Base-by-base conservation (phyloP, 2,888 invertebrate genomes). In the Carpatolechia fugitivella region DNA sequence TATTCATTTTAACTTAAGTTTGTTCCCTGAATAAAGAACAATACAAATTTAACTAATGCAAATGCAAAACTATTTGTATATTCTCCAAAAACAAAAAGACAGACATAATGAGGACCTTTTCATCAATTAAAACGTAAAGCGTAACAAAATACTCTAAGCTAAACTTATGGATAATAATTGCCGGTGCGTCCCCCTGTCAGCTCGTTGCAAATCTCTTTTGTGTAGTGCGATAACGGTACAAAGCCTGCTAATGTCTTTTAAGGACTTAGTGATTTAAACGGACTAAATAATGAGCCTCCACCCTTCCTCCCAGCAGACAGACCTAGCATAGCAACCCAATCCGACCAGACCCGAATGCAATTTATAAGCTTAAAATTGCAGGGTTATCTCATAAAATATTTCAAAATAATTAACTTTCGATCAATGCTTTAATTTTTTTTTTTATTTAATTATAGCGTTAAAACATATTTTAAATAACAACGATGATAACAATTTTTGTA, bases 261-360 rank as follows among this genome's bases (percentile, higher is more conserved):
- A 88, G 90, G 89, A 89, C 90, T 90, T 89, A 88, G 90, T 80
- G 86, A 90, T 90, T 90, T 90, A 90, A 90, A 90, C 88, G 85
- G 90, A 89, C 90, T 91, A 84, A 83, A 86, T 89, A 88, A 90
- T 90, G 88, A 88, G 85, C 78, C 55, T 35, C 80, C 85, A 86
- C 89, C 89, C 88, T 85, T 85, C 77, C 72, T 67, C 71, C 65
- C 60, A 61, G 67, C 72, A n/a, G n/a, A n/a, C n/a, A n/a, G n/a
- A 67, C 30, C 14, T 2, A 6, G 6, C 14, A 14, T 14, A 16
- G 10, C 16, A 13, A 44, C 29, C 44, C 44, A 44, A 29, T 8
- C 44, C 20, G n/a, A 24, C 44, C 29, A 41, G 41, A 14, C 41
- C 16, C 40, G 48, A 63, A 69, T 64, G 73, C 80, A 85, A 82